These are phyloP conservation scores for Characodon lateralis DNA, from an alignment of 2,797 vertebrate genomes.

Conservation along the genomic window DNA sequence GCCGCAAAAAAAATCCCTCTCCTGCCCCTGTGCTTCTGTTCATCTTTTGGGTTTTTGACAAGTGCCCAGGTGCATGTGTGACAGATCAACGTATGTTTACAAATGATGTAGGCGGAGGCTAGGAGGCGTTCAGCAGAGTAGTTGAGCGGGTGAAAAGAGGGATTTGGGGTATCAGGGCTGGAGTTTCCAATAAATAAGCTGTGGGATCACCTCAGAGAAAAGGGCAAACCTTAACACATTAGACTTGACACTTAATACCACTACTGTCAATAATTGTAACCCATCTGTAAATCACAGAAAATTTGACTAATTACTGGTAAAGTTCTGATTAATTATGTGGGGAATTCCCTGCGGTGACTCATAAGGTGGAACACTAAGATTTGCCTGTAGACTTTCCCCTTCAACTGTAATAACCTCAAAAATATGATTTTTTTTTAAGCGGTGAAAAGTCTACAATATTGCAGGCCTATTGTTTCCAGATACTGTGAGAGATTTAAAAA, in stretches of 20 bases:
- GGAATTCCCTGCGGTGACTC: constrained; percentile 59
- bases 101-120: constrained; percentile 11
- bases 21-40: background rate
- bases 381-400: constrained; percentile 31
- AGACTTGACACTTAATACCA: background rate
- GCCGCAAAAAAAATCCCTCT: background rate
- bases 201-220: background rate
- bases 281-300: background rate
- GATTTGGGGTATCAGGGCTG: constrained; percentile 50
- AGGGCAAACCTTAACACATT: background rate
- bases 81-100: constrained; percentile 30
- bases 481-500: background rate
- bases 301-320: background rate
- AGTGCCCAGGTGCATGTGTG: background rate
- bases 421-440: background rate
- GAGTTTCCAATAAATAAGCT: constrained; percentile 44
- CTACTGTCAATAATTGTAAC: background rate
- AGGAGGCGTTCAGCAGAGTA: constrained; percentile 13
- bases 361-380: constrained; percentile 28
- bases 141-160: constrained; percentile 41
- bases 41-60: constrained; percentile 22
- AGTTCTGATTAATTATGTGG: constrained; percentile 43
- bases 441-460: constrained; percentile 17
- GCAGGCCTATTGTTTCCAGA: constrained; percentile 1
- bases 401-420: constrained; percentile 29